phyloP scores from a whole-genome alignment of 2,888 invertebrate species.

The Acrobasis consociella region DNA sequence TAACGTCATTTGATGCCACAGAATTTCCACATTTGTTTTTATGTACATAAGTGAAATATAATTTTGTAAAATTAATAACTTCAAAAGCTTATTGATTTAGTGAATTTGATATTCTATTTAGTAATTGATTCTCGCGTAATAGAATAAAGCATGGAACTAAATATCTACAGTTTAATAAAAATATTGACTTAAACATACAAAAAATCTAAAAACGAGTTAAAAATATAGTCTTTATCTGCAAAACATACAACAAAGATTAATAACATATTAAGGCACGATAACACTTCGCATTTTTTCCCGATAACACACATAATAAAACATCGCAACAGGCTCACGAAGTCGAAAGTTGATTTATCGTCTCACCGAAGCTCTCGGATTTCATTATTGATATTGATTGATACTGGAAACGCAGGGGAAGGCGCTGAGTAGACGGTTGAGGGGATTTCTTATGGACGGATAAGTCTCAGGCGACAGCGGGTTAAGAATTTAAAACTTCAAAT shows the following conservation, averaged over 20 bases:
- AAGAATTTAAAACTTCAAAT: background rate
- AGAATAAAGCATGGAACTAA: too few species aligned
- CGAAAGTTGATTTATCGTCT: conserved; percentile 48
- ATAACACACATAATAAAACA: conserved; percentile 15
- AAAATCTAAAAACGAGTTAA: too few species aligned
- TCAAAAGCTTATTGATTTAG: too few species aligned
- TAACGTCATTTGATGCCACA: too few species aligned
- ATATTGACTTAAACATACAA: too few species aligned
- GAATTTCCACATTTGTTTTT: too few species aligned
- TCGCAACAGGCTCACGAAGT: conserved; percentile 35
- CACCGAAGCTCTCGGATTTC: conserved; percentile 45
- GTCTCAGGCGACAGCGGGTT: background rate
- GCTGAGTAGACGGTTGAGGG: conserved; percentile 1
- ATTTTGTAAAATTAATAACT: too few species aligned
- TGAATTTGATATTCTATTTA: too few species aligned
- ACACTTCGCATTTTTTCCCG: background rate
- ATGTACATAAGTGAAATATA: too few species aligned
- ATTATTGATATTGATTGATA: conserved; percentile 69
- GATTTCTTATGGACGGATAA: background rate
- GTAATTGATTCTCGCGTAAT: too few species aligned
- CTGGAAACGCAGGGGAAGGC: conserved; percentile 39
- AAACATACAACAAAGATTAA: background rate
- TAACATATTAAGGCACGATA: background rate
- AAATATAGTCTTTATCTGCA: too few species aligned
- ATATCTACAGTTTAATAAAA: too few species aligned